Conservation (phyloP, 2,888 invertebrate species). For the Platycheirus rosarum region DNA sequence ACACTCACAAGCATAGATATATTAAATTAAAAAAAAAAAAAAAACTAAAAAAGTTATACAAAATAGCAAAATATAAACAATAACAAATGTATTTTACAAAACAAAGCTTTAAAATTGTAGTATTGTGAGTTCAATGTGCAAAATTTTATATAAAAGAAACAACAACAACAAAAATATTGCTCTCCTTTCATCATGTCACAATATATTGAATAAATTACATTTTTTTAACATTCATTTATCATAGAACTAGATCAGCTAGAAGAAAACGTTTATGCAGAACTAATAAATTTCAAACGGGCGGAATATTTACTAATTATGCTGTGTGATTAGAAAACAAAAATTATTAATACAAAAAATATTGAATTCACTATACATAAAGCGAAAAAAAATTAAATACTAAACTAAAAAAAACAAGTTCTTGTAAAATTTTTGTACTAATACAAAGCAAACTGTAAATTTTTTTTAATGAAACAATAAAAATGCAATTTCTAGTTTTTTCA, state of each 20-base stretch:
- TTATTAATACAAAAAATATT: constrained; percentile 20
- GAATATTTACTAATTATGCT: not conserved
- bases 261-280: constrained; percentile 13
- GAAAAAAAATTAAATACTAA: constrained; percentile 13
- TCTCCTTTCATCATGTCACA: constrained; percentile 27
- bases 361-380: constrained; percentile 38
- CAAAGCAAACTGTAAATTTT: constrained; percentile 42
- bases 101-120: constrained; percentile 58
- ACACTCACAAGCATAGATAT: constrained; percentile 35
- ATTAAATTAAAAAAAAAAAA: constrained; percentile 18
- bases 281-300: constrained; percentile 3
- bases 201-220: constrained; percentile 7
- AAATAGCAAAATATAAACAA: constrained; percentile 64
- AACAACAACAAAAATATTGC: constrained; percentile 13
- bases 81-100: constrained; percentile 53
- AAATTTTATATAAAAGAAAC: constrained; percentile 13
- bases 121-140: constrained; percentile 60
- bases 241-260: constrained; percentile 13
- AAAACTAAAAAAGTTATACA: constrained; percentile 21
- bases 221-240: constrained; percentile 11
- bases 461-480: constrained; percentile 68
- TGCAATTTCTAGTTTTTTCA: constrained; percentile 62
- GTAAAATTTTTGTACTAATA: constrained; percentile 72
- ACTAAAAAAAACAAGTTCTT: constrained; percentile 22
- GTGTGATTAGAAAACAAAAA: not conserved